Evolutionary conservation across 2,113 vertebrate genomes (phyloP), one percentile per base, ranked within the genome.

Genomic region (Paratilapia polleni): DNA sequence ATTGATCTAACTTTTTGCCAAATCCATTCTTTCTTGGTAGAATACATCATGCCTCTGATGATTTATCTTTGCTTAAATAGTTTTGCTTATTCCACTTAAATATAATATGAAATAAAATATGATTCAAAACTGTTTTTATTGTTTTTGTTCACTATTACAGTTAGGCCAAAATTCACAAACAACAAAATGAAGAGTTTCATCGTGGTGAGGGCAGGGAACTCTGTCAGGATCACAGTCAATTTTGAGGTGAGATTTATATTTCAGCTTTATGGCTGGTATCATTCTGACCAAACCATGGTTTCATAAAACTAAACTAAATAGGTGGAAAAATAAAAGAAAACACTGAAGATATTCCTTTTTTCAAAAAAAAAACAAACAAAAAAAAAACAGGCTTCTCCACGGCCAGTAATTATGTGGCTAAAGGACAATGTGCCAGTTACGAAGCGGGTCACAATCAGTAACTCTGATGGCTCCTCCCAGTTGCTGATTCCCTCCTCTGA

Each of bases 301-400:
- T 31, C 4, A 1, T 4, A 28, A 24, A 26, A 22, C 0, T 0
- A 19, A 81, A 73, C 2, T 14, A 49, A 43, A 70, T 14, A 2
- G 2, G 9, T 17, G 38, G 22, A 7, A 38, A 38, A 43, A 34
- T 24, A 47, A 47, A 43, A 10, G 6, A 13, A 28, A 17, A 14
- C 0, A 2, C 12, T n/a, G 26, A 70, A 49, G 66, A 49, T 4
- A 28, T 49, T 70, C 3, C 5, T 28, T 3, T 14, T 68, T 74
- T 49, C 47, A 38, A 4, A 77, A n/a, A n/a, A n/a, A n/a, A n/a
- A n/a, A n/a, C n/a, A n/a, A n/a, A n/a, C n/a, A n/a, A n/a, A n/a
- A n/a, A n/a, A n/a, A n/a, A n/a, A n/a, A n/a, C 84, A 99, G 98
- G 97, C 96, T 0, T 95, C 95, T 17, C 97, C 98, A 5, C 78